These are phyloP conservation scores for Melieria picta DNA, from an alignment of 2,888 invertebrate genomes.

Conservation along the genomic window DNA sequence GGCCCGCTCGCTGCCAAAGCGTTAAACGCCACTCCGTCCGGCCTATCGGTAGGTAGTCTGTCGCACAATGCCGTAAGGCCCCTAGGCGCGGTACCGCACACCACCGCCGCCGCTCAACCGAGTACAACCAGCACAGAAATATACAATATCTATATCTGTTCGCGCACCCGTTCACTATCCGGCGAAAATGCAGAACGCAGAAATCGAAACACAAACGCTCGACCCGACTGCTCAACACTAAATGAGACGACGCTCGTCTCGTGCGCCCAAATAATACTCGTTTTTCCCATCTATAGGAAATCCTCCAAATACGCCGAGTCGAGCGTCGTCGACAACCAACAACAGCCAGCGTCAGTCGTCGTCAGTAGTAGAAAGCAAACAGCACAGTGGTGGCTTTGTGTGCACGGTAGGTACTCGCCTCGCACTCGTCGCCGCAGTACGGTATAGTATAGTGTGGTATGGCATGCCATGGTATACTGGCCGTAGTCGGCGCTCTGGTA, in stretches of 20 bases:
- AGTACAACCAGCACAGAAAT: not conserved
- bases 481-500: too few relatives aligned
- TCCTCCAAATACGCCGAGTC: slow-evolving; percentile 28
- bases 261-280: slow-evolving; percentile 39
- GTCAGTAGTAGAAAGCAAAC: slow-evolving; percentile 39
- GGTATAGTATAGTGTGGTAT: too few relatives aligned
- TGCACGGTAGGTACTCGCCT: too few relatives aligned
- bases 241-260: slow-evolving; percentile 44
- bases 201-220: slow-evolving; percentile 43
- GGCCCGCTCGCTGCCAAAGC: not conserved
- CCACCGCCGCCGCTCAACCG: not conserved
- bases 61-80: not conserved
- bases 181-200: not conserved
- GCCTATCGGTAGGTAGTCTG: not conserved
- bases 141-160: not conserved
- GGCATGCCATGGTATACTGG: too few relatives aligned
- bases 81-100: not conserved
- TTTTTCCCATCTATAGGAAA: slow-evolving; percentile 35
- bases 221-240: slow-evolving; percentile 48
- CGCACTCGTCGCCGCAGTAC: too few relatives aligned
- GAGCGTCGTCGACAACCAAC: not conserved
- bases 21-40: not conserved
- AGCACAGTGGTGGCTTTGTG: not conserved
- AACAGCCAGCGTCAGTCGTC: slow-evolving; percentile 22
- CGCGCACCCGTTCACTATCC: slow-evolving; percentile 1